Evolutionary conservation across 2,113 vertebrate genomes (phyloP).

Genomic region (human): DNA sequence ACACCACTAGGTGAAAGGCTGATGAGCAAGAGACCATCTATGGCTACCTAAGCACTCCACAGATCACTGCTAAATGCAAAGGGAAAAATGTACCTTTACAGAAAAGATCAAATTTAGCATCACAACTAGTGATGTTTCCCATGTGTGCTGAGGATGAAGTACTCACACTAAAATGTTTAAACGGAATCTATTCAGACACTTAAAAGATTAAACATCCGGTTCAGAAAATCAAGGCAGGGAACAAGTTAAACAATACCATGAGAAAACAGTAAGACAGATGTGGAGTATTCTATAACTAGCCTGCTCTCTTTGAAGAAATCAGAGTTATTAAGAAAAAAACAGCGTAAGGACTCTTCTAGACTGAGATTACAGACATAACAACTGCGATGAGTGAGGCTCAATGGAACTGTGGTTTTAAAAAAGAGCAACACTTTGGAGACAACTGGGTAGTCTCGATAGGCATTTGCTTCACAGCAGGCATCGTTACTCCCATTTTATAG

Average conservation of each 20-base stretch:
- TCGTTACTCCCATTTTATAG: background rate
- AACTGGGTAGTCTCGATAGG: background rate
- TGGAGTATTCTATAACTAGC: background rate
- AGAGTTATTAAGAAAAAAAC: background rate
- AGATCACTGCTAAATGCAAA: background rate
- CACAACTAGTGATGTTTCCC: background rate
- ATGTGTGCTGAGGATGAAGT: background rate
- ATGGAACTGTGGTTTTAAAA: background rate
- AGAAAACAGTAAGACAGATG: background rate
- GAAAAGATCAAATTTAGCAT: background rate
- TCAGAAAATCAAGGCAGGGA: background rate
- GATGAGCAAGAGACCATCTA: background rate
- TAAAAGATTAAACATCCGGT: background rate
- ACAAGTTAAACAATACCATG: background rate
- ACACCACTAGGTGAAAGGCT: background rate
- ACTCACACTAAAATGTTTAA: background rate
- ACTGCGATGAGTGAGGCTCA: background rate
- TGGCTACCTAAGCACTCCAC: background rate
- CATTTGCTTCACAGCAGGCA: background rate
- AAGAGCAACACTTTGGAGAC: background rate
- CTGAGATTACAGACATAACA: background rate
- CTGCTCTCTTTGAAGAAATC: background rate
- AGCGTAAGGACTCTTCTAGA: background rate
- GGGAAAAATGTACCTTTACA: background rate
- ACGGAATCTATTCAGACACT: background rate